Evolutionary conservation across 2,888 invertebrate species (phyloP), one percentile per base, ranked within the genome.

Genomic region (Oxyteleia sp.): DNA sequence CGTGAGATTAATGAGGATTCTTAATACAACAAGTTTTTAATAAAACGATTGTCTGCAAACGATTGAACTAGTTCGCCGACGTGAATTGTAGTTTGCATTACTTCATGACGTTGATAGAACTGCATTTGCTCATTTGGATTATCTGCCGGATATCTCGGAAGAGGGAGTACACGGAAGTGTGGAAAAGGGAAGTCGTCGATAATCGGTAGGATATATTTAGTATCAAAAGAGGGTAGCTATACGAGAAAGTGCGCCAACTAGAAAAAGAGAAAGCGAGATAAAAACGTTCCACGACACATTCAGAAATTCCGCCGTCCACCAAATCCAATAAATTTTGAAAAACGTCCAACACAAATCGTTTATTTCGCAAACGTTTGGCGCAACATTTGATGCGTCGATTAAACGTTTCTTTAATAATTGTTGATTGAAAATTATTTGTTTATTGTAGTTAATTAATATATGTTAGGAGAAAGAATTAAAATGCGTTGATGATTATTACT

Each of bases 131-230:
- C 76, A 76, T 72, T 76, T 82, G 76, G 66, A 82, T 69, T 76
- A 82, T 76, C 59, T 66, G 63, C 76, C 82, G 76, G 82, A 82
- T 82, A 82, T 78, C 78, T 72, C 82, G 82, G 35, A 61, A 76
- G 82, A 66, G 82, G 82, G 82, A 72, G 72, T 47, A 66, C 49
- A 55, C 75, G 74, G 68, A 82, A 76, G 76, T 76, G 82, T 76
- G 64, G 71, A 82, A 82, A 82, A 75, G 71, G 82, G 82, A 82
- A 82, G 82, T 82, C 66, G 72, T 82, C 71, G 82, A 82, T 82
- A 82, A 82, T 82, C 71, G 76, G 76, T 61, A 7, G 82, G 76
- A 61, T 82, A 82, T 82, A 82, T 82, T 72, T 82, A 82, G 76
- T 72, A 76, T 66, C 64, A 55, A 68, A 69, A 53, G 82, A 82